Evolutionary conservation across 2,113 vertebrate species (phyloP).

Genomic region (Myodes glareolus): DNA sequence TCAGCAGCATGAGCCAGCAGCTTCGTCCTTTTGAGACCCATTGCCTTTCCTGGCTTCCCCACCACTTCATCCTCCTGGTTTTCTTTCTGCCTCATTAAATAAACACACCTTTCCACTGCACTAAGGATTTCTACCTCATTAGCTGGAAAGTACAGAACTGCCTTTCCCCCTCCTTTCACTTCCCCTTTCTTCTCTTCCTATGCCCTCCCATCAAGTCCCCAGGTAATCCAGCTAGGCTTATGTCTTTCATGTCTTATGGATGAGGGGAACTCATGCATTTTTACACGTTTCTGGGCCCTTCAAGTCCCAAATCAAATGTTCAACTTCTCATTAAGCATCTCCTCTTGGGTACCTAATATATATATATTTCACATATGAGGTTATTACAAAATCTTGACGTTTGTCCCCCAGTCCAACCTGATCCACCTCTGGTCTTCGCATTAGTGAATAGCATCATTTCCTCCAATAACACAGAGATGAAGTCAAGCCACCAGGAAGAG

Average conservation of each 20-base stretch:
- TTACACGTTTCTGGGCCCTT: neutral
- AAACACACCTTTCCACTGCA: neutral
- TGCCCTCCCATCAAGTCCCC: neutral
- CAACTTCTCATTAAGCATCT: neutral
- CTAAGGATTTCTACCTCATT: neutral
- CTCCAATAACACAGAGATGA: neutral
- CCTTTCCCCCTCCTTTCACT: neutral
- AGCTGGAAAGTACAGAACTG: neutral
- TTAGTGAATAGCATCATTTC: neutral
- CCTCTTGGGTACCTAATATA: neutral
- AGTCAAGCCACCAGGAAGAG: neutral
- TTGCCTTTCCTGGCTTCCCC: neutral
- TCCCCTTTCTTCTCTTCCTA: neutral
- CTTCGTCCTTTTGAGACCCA: neutral
- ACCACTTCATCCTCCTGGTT: neutral
- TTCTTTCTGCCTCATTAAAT: neutral
- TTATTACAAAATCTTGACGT: neutral
- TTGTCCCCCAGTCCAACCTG: neutral
- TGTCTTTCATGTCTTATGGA: neutral
- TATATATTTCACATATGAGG: neutral
- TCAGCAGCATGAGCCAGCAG: neutral
- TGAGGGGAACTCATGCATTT: neutral
- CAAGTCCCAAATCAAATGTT: neutral
- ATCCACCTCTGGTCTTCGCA: neutral
- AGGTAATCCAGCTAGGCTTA: neutral